These are phyloP conservation scores for Catamblyrhynchus diadema DNA, from an alignment of 2,797 vertebrate genomes.

Conservation along the genomic window DNA sequence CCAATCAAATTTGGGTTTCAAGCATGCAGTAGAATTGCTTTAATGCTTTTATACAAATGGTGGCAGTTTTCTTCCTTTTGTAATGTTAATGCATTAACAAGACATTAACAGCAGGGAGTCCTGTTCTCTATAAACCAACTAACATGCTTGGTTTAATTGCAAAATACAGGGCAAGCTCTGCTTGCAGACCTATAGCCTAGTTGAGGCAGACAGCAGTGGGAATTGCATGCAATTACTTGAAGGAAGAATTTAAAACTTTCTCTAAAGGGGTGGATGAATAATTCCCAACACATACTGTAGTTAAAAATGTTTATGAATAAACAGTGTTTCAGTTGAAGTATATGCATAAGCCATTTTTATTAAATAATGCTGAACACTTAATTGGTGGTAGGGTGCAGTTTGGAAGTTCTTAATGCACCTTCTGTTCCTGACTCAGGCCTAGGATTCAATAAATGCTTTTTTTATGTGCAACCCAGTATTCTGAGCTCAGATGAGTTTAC, in stretches of 20 bases:
- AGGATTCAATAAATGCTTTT: constrained; percentile 74
- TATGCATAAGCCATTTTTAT: constrained; percentile 54
- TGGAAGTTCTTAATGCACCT: constrained; percentile 70
- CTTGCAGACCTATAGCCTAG: neutral
- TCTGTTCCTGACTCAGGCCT: constrained; percentile 70
- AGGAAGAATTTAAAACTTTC: neutral
- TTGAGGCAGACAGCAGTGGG: neutral
- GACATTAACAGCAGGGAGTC: neutral
- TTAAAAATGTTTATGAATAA: constrained; percentile 62
- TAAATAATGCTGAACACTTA: constrained; percentile 69
- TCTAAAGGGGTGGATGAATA: neutral
- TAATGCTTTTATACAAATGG: neutral
- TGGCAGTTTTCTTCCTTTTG: neutral
- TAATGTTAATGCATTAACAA: neutral
- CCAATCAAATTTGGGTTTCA: neutral
- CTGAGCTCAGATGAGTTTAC: constrained; percentile 74
- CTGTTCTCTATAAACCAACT: neutral
- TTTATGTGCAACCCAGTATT: constrained; percentile 71
- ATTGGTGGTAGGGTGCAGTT: constrained; percentile 56
- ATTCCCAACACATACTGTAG: constrained; percentile 20
- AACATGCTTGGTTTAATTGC: neutral
- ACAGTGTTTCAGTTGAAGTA: constrained; percentile 50
- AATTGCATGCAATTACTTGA: neutral
- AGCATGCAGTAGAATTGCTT: neutral
- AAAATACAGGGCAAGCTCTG: neutral